Percentiles rank a stretch among this genome's conserved stretches.
phyloP scores from a whole-genome alignment of 1,140 invertebrate species.

The Drosophila mojavensis region DNA sequence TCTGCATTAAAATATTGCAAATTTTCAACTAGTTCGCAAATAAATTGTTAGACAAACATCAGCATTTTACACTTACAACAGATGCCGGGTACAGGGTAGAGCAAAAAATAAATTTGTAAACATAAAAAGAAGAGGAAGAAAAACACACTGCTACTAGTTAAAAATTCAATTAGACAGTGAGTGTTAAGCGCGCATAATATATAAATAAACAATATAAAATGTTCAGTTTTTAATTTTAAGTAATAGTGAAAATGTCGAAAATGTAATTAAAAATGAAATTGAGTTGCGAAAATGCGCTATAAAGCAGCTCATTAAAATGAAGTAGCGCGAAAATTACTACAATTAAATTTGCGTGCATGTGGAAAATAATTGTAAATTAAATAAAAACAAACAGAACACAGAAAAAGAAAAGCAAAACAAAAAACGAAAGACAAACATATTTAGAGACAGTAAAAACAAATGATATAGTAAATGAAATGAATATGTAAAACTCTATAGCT shows the following conservation, averaged over 20 bases:
- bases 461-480: constrained; percentile 39
- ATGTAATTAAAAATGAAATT: constrained; percentile 76
- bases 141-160: constrained; percentile 42
- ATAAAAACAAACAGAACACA: constrained; percentile 43
- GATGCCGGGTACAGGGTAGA: constrained; percentile 15
- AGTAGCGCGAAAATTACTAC: constrained; percentile 63
- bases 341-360: constrained; percentile 62
- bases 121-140: background rate
- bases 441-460: constrained; percentile 49
- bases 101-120: background rate
- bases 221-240: constrained; percentile 55
- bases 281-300: constrained; percentile 36
- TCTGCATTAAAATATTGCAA: no score
- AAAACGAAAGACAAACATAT: constrained; percentile 36
- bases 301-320: constrained; percentile 64
- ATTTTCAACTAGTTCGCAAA: no score
- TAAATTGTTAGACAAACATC: no score
- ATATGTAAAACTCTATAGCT: constrained; percentile 66
- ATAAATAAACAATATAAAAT: constrained; percentile 34
- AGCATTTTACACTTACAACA: background rate
- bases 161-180: constrained; percentile 72
- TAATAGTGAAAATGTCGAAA: constrained; percentile 61
- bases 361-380: constrained; percentile 69
- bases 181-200: constrained; percentile 15
- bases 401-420: constrained; percentile 26